Evolutionary conservation across 1,140 invertebrate genomes (phyloP), one percentile per base, ranked within the genome.

Genomic region (Heterodera schachtii): DNA sequence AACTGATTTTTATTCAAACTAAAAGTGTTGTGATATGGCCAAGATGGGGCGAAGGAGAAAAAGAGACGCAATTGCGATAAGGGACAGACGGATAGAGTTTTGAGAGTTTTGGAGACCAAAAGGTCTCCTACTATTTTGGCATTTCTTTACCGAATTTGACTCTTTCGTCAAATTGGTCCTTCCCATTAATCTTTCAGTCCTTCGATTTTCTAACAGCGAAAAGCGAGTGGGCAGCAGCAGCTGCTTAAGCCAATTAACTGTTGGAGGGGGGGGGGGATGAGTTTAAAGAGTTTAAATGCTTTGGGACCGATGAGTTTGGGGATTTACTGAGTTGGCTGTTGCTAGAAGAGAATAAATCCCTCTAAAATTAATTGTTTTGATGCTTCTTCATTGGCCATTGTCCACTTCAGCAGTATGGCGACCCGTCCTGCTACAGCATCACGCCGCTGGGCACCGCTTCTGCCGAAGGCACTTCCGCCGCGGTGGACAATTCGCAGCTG

Each of bases 331-430:
- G 16, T 60, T 60, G 16, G 16, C 19, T 11, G 11, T 13, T 60
- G 57, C 11, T 60, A 19, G 13, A 64, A 19, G 5, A 16, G 11
- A 19, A 19, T 19, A 64, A 52, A 52, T 6, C 49, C 6, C 49
- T 52, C 11, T 52, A 8, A 52, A 52, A 8, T 52, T 52, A 52
- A 11, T 6, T 6, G 49, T 52, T 52, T 52, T 11, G 11, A 52
- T 52, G 49, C 49, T 71, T 71, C n/a, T 31, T 43, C 4, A 71
- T 31, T 19, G n/a, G 21, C 19, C 11, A 11, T 52, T 43, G 67
- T 43, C 9, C 31, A 2, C 43, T 71, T 31, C 69, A 71, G 57
- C 69, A 71, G 31, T 71, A 71, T 71, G 69, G 69, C 69, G 69
- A 71, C 21, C 44, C 31, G 69, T 71, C 69, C 21, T 11, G 69